phyloP scores from a whole-genome alignment of 2,797 vertebrate species.

The Linurgus olivaceus region DNA sequence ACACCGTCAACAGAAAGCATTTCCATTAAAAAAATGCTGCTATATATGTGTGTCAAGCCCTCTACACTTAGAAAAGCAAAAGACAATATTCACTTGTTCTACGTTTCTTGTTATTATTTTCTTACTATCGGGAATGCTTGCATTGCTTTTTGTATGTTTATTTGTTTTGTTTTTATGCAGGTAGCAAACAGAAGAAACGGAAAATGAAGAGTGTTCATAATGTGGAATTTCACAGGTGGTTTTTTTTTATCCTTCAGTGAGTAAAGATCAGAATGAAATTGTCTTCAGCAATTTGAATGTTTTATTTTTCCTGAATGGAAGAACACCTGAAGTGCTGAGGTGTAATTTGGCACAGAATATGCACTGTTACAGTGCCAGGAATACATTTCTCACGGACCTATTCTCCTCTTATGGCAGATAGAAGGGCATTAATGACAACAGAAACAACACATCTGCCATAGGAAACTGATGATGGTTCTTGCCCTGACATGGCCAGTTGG shows the following conservation, averaged over 20 bases:
- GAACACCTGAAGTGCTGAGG: not conserved
- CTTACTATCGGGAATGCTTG: not conserved
- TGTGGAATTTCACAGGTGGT: not conserved
- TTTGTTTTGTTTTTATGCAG: not conserved
- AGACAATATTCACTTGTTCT: not conserved
- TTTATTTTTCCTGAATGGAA: conserved; percentile 12
- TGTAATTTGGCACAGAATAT: not conserved
- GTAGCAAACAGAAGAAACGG: not conserved
- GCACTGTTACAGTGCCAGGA: not conserved
- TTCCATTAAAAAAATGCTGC: not conserved
- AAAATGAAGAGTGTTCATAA: not conserved
- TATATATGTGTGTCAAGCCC: not conserved
- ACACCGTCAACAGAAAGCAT: not conserved
- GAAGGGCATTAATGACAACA: not conserved
- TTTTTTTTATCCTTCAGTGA: conserved; percentile 32
- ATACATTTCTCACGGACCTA: not conserved
- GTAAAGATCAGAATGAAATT: conserved; percentile 33
- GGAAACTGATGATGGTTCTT: not conserved
- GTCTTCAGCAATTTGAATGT: not conserved
- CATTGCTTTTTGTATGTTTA: not conserved
- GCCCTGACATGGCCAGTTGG: not conserved
- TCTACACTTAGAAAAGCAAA: not conserved
- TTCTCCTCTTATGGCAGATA: not conserved
- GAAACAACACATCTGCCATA: not conserved
- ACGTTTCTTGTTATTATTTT: not conserved